These are phyloP conservation scores for Fratercula arctica DNA, from an alignment of 2,797 vertebrate genomes.

Conservation along the genomic window DNA sequence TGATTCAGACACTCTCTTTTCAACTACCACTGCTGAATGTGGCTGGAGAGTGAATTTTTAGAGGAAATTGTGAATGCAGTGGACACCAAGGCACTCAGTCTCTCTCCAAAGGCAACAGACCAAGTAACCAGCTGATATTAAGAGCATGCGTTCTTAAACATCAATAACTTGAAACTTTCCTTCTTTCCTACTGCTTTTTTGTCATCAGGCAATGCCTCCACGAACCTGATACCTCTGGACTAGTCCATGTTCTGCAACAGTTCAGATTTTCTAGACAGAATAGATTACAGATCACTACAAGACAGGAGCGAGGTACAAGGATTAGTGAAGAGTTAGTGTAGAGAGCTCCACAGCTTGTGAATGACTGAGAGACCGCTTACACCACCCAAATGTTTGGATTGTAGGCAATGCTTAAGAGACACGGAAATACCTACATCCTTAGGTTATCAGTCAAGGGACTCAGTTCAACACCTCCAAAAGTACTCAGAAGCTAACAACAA, in stretches of 20 bases:
- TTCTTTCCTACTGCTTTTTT: not conserved
- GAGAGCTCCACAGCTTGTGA: not conserved
- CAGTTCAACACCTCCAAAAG: not conserved
- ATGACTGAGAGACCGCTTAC: not conserved
- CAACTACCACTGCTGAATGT: not conserved
- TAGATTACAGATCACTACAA: not conserved
- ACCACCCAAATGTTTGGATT: not conserved
- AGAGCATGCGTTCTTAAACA: not conserved
- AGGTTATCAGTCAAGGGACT: not conserved
- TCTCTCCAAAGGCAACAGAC: not conserved
- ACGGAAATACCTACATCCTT: not conserved
- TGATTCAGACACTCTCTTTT: not conserved
- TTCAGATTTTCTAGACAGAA: not conserved
- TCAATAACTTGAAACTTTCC: not conserved
- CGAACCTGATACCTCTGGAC: not conserved
- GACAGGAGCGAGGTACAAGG: not conserved
- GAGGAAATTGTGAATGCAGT: not conserved
- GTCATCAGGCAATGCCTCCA: not conserved
- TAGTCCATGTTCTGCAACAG: not conserved
- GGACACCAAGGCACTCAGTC: not conserved
- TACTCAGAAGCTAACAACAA: not conserved
- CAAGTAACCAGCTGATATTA: not conserved
- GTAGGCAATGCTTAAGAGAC: not conserved
- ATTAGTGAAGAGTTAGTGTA: not conserved
- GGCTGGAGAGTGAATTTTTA: not conserved